Evolutionary conservation across 2,888 invertebrate genomes (phyloP).

Genomic region (Athalia circularis): DNA sequence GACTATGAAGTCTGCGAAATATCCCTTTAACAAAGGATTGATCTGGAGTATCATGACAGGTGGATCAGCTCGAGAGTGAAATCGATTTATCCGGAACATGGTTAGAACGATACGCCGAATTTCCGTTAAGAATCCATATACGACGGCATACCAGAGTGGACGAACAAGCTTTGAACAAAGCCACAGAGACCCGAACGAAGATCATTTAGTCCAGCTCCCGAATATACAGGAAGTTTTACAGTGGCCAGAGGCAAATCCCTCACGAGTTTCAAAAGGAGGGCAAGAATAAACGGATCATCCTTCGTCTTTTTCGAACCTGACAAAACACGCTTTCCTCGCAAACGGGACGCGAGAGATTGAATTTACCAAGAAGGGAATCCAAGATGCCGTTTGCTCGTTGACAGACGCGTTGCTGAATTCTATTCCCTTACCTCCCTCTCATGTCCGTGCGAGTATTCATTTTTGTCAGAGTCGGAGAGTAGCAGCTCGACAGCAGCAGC

Average conservation of each 20-base stretch:
- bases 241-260: slow-evolving; percentile 24
- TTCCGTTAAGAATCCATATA: not conserved
- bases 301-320: slow-evolving; percentile 1
- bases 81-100: not conserved
- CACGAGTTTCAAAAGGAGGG: slow-evolving; percentile 17
- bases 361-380: slow-evolving; percentile 22
- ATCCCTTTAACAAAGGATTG: not conserved
- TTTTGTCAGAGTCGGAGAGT: not conserved
- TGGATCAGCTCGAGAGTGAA: not conserved
- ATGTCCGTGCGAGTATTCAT: not conserved
- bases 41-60: not conserved
- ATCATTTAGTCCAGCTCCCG: slow-evolving; percentile 16
- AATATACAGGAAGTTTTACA: not conserved
- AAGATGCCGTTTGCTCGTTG: slow-evolving; percentile 28
- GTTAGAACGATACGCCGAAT: not conserved
- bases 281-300: slow-evolving; percentile 28
- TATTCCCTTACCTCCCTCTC: not conserved
- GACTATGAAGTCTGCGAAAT: not conserved
- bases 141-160: not conserved
- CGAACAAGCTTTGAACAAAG: slow-evolving; percentile 17
- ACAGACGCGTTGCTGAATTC: slow-evolving; percentile 34
- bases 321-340: slow-evolving; percentile 34
- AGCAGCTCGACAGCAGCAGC: slow-evolving; percentile 8
- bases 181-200: not conserved
- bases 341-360: slow-evolving; percentile 35